phyloP scores from a whole-genome alignment of 2,113 vertebrate species.

The Hippolais icterina region DNA sequence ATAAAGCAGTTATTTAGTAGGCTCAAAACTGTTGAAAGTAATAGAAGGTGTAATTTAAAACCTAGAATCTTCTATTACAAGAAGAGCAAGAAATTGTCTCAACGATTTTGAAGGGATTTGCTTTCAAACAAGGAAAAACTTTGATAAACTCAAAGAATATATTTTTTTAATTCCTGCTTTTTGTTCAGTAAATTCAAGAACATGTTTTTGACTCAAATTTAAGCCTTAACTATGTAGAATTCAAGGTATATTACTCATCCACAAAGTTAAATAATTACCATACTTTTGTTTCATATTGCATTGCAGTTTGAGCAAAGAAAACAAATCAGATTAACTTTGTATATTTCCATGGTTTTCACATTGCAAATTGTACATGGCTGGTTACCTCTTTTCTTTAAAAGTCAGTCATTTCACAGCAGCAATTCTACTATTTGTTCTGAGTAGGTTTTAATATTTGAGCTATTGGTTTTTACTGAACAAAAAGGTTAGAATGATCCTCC shows the following conservation, averaged over 20 bases:
- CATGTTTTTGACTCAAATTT: not conserved
- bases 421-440: not conserved
- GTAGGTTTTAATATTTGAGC: not conserved
- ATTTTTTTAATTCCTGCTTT: not conserved
- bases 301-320: not conserved
- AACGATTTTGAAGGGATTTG: not conserved
- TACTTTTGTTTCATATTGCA: not conserved
- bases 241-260: not conserved
- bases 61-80: not conserved
- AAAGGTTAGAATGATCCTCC: not conserved
- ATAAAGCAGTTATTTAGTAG: not conserved
- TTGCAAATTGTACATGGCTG: not conserved
- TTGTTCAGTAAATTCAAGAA: not conserved
- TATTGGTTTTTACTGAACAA: not conserved
- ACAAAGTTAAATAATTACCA: not conserved
- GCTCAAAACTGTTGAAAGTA: not conserved
- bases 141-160: not conserved
- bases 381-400: not conserved
- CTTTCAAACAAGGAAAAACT: not conserved
- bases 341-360: not conserved
- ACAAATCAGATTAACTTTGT: not conserved
- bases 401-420: not conserved
- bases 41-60: not conserved
- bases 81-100: not conserved
- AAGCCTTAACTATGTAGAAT: not conserved